Base-by-base conservation (phyloP, 2,888 invertebrate species). In the Latheticus oryzae region DNA sequence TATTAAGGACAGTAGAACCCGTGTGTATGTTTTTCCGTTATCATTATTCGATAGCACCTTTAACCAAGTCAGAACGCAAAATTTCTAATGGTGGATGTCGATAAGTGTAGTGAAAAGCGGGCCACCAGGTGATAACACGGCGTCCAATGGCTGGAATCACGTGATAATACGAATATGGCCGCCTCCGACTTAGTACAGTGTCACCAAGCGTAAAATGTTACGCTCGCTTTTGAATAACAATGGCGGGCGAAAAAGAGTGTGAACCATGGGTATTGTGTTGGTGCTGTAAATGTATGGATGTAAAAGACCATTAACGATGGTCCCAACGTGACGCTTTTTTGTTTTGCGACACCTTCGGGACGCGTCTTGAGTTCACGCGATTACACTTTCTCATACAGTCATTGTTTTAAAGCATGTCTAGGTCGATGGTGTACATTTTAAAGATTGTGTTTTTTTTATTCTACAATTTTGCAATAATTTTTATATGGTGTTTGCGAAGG, bases 201-300 rank as follows among this genome's bases (percentile, higher is more conserved):
- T 75, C 74, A 73, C 73, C 73, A 70, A 74, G 73, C 76, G 75
- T 76, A 75, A 76, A 76, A 76, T 75, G 74, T 74, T 72, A 73
- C 76, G 73, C 73, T 73, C 65, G 71, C 71, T 64, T 73, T 73
- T 72, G 72, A 73, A 75, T 74, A 76, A 76, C 75, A 76, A 76
- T 76, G 75, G 75, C 73, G 74, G 69, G 68, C 37, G 38, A 38
- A 43, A 16, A 50, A 52, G 47, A 55, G 55, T 55, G 55, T 32
- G 55, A 55, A 55, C n/a, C n/a, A n/a, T n/a, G 45, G 13, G 55
- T 24, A 55, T 55, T 55, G 55, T 54, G 45, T 54, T 54, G 12
- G 37, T 28, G 47, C 35, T 13, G 24, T 24, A 38, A 32, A n/a
- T n/a, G n/a, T 43, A 33, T 30, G 53, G 37, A 51, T 51, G 40